A percentile compares a stretch with the other conserved stretches of the same genome.
phyloP scores from a whole-genome alignment of 92 coral and sea anemone species.

The Zoanthus sansibaricus region DNA sequence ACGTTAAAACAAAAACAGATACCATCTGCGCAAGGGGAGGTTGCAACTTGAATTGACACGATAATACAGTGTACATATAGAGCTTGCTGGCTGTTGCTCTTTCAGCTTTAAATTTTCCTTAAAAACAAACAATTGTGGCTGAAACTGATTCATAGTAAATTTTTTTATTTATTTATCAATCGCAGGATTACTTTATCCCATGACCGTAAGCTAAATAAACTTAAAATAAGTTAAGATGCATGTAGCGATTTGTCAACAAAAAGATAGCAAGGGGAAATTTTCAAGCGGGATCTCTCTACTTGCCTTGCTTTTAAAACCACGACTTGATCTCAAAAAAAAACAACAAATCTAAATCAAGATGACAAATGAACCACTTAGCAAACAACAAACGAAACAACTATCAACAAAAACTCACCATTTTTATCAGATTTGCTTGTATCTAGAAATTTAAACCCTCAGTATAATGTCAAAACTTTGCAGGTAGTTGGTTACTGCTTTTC shows the following conservation, averaged over 20 bases:
- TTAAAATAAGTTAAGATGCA: constrained; percentile 45
- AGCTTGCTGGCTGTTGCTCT: constrained; percentile 17
- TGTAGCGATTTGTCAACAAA: constrained; percentile 45
- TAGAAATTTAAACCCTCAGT: constrained; percentile 40
- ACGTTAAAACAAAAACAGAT: constrained; percentile 25
- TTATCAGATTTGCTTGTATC: constrained; percentile 19
- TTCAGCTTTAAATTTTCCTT: constrained; percentile 6
- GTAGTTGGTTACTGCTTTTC: constrained; percentile 57
- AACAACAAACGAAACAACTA: neutral
- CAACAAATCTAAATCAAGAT: neutral
- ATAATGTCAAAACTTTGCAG: constrained; percentile 70
- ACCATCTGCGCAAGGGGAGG: constrained; percentile 24
- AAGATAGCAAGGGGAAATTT: neutral
- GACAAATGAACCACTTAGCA: neutral
- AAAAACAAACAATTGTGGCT: constrained; percentile 16
- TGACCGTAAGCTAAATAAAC: constrained; percentile 26
- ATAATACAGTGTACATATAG: neutral
- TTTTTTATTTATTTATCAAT: constrained; percentile 23
- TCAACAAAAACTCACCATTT: constrained; percentile 35
- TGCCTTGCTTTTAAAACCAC: constrained; percentile 10
- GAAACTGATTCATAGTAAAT: constrained; percentile 30
- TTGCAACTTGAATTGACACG: constrained; percentile 22
- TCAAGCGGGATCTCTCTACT: constrained; percentile 19
- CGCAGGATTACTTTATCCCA: constrained; percentile 25
- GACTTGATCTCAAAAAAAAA: neutral